phyloP scores from a whole-genome alignment of 2,113 vertebrate genomes.

The Baryphthengus martii region DNA sequence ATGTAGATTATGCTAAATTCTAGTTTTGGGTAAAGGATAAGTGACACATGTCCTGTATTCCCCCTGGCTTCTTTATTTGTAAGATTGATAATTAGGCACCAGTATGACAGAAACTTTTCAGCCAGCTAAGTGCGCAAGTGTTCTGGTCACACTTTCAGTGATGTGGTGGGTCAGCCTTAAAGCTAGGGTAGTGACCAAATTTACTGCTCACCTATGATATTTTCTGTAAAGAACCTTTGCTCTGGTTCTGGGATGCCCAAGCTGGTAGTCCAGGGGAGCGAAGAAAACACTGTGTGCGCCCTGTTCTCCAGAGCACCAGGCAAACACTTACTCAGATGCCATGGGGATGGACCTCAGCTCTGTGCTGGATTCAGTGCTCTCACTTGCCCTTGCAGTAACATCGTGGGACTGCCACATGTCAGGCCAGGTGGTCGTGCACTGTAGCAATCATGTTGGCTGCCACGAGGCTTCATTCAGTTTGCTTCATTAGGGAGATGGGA shows the following conservation, averaged over 20 bases:
- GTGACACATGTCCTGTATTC: neutral
- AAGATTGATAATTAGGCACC: neutral
- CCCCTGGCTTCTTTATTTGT: neutral
- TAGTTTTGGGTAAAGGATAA: neutral
- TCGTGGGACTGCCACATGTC: accelerated
- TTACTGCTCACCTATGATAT: neutral
- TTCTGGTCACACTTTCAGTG: neutral
- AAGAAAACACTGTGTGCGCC: neutral
- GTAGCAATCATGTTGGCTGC: neutral
- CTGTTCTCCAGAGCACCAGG: neutral
- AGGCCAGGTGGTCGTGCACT: neutral
- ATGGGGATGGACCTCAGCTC: neutral
- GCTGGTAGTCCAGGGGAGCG: neutral
- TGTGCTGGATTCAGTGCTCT: neutral
- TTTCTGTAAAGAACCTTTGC: neutral
- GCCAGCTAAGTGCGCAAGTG: neutral
- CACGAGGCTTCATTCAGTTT: neutral
- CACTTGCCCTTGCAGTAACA: neutral
- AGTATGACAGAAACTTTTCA: neutral
- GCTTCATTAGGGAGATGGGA: accelerated
- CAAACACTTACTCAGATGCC: neutral
- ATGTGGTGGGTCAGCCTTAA: neutral
- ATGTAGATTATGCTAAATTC: neutral
- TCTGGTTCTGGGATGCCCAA: neutral
- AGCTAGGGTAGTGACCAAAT: neutral